Evolutionary conservation across 2,888 invertebrate species (phyloP).

Genomic region (Metopia argyrocephala): DNA sequence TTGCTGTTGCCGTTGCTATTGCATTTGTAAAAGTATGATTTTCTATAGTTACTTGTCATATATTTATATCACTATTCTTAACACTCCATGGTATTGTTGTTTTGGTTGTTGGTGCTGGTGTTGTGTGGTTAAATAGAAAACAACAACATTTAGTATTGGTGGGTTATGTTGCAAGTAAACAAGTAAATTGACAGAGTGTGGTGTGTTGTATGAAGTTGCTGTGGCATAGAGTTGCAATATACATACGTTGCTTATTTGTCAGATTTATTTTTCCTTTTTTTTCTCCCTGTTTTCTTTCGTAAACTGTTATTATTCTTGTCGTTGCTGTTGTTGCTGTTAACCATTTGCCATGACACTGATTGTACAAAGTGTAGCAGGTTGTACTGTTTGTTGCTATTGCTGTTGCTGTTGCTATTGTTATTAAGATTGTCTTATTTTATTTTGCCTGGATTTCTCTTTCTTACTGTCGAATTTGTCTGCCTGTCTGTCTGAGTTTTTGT

Average conservation of each 20-base stretch:
- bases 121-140: constrained; percentile 45
- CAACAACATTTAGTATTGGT: constrained; percentile 2
- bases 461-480: neutral
- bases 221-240: constrained; percentile 32
- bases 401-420: constrained; percentile 28
- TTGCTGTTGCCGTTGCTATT: constrained; percentile 16
- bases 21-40: constrained; percentile 44
- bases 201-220: constrained; percentile 1
- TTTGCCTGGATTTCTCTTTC: constrained; percentile 17
- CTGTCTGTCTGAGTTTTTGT: constrained; percentile 24
- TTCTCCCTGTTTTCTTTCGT: constrained; percentile 73
- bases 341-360: constrained; percentile 64
- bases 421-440: neutral
- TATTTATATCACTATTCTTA: constrained; percentile 61
- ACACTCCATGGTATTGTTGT: constrained; percentile 53
- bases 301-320: constrained; percentile 72
- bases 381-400: constrained; percentile 46
- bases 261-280: constrained; percentile 36
- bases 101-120: neutral
- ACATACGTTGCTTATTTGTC: constrained; percentile 8
- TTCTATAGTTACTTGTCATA: constrained; percentile 62
- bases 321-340: constrained; percentile 53
- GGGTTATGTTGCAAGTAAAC: constrained; percentile 11
- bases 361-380: constrained; percentile 64
- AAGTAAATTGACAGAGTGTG: constrained; percentile 35